These are phyloP conservation scores for Chirona hameri DNA, from an alignment of 2,888 invertebrate genomes.

Conservation along the genomic window DNA sequence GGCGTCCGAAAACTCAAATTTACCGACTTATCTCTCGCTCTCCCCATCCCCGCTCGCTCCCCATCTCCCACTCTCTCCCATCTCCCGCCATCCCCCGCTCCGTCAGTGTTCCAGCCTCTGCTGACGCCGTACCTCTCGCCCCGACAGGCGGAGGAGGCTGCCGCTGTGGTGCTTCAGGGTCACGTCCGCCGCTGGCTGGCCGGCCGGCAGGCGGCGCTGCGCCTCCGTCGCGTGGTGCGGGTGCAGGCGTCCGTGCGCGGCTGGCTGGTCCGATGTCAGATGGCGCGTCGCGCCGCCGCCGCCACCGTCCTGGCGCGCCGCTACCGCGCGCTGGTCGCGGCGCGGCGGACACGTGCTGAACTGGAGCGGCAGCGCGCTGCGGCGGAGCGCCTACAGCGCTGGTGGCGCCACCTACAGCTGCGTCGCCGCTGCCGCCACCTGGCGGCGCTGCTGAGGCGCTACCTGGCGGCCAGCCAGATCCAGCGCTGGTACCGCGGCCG, in stretches of 20 bases:
- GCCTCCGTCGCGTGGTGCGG: constrained; percentile 32
- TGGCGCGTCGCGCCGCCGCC: constrained; percentile 26
- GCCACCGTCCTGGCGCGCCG: constrained; percentile 31
- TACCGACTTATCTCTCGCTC: background rate
- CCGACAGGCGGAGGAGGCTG: constrained; percentile 37
- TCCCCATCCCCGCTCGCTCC: background rate
- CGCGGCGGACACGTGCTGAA: background rate
- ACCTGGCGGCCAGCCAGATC: constrained; percentile 31
- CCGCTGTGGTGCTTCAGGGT: constrained; percentile 38
- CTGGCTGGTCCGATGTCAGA: constrained; percentile 1
- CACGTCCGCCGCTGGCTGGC: constrained; percentile 33
- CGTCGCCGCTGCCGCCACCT: constrained; percentile 27
- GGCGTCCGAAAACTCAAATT: background rate
- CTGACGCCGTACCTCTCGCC: background rate
- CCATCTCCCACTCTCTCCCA: background rate
- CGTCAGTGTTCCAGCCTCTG: no score
- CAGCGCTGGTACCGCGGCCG: constrained; percentile 32
- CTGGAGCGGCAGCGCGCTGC: constrained; percentile 31
- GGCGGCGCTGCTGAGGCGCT: constrained; percentile 24
- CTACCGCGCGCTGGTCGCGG: background rate
- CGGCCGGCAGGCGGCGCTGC: background rate
- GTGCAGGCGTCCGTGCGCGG: constrained; percentile 37
- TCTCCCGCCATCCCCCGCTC: no score
- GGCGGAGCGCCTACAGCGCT: constrained; percentile 34
- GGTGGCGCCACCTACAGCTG: constrained; percentile 30